Conservation (phyloP, 2,113 vertebrate species). For the Grammomys dolichurus region DNA sequence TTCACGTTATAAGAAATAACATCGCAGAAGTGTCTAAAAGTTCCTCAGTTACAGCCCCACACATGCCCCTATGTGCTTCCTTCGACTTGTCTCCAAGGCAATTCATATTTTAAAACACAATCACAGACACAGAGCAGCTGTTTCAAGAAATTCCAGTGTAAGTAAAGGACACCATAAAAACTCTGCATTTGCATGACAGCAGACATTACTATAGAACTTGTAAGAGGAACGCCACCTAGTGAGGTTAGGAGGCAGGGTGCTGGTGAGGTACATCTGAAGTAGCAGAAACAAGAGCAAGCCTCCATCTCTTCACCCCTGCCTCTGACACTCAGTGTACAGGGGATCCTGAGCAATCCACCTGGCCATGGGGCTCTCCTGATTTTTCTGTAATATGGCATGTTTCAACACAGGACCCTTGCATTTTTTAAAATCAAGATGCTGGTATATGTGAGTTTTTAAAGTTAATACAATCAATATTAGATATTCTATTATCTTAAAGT, state of each 20-base stretch:
- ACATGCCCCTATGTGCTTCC: background rate
- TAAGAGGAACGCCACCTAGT: constrained; percentile 72
- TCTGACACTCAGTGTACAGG: background rate
- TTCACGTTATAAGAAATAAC: constrained; percentile 11
- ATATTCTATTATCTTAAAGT: background rate
- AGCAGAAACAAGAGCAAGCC: background rate
- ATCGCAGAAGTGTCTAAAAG: constrained; percentile 61
- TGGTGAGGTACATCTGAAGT: background rate
- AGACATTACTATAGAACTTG: constrained; percentile 14
- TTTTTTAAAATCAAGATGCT: constrained; percentile 5
- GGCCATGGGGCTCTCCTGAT: background rate
- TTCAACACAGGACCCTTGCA: background rate
- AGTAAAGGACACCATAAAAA: constrained; percentile 55
- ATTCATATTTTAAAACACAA: background rate
- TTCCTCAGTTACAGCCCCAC: constrained; percentile 18
- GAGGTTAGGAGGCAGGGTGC: constrained; percentile 34
- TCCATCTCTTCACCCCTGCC: background rate
- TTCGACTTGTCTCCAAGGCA: background rate
- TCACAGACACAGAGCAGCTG: background rate
- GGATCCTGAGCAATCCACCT: background rate
- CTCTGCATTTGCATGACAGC: constrained; percentile 16
- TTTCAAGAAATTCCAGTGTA: constrained; percentile 38
- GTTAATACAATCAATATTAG: constrained; percentile 31
- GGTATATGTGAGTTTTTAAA: constrained; percentile 34
- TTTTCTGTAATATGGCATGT: background rate